Evolutionary conservation across 2,888 invertebrate species (phyloP).

Genomic region (Bruchidius siliquastri): DNA sequence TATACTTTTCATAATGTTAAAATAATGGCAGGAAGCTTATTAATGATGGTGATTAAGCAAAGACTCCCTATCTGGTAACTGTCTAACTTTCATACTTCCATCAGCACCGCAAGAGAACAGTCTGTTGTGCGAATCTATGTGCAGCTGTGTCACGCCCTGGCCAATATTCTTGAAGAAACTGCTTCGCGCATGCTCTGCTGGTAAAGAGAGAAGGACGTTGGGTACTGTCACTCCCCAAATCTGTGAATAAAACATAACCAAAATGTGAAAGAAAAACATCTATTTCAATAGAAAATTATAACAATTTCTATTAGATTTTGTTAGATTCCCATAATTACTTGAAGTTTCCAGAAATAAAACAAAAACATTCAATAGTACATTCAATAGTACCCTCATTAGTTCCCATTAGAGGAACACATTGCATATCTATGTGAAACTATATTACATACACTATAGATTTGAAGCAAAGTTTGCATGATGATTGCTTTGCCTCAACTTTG

Average conservation of each 20-base stretch:
- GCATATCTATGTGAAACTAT: too few relatives aligned
- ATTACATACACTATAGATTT: too few relatives aligned
- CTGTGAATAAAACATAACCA: conserved; percentile 49
- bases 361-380: too few relatives aligned
- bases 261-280: not conserved
- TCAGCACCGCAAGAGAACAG: conserved; percentile 98
- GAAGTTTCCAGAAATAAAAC: too few relatives aligned
- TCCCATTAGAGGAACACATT: too few relatives aligned
- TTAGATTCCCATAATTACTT: too few relatives aligned
- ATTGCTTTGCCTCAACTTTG: too few relatives aligned
- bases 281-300: not conserved
- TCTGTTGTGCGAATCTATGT: conserved; percentile 82
- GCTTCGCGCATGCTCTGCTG: conserved; percentile 91
- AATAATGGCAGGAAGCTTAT: not conserved
- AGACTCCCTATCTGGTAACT: conserved; percentile 75
- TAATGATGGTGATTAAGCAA: conserved; percentile 33
- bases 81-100: conserved; percentile 96
- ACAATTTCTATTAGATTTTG: too few relatives aligned
- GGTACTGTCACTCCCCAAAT: conserved; percentile 91
- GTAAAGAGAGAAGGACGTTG: conserved; percentile 80
- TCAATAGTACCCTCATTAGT: too few relatives aligned
- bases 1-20: not conserved
- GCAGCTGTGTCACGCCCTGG: conserved; percentile 93
- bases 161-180: conserved; percentile 97
- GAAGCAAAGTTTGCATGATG: too few relatives aligned